Base-by-base conservation (phyloP, 2,888 invertebrate species). In the Disparrhopalites patrizii region DNA sequence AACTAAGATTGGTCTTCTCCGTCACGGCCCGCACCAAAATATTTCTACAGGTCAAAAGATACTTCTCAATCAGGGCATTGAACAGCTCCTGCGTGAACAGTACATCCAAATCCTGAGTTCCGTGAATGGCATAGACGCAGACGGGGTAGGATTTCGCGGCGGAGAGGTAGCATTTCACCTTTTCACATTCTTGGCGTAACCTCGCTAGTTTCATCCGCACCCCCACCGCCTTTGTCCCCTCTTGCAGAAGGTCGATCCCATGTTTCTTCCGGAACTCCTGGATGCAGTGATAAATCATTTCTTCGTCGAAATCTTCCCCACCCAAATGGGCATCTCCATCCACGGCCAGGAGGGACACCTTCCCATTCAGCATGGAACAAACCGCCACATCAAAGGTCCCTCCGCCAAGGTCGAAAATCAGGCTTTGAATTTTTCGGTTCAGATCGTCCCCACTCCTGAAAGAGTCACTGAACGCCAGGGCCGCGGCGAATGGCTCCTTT, bases 401-500 rank as follows among this genome's bases (percentile, higher is more conserved):
- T 0, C 70, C 70, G 3, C 70, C 70, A 3, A 70, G 33, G 43
- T 70, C 70, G 43, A 62, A 70, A 15, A 70, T 51, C 7, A 68
- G 38, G 28, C 20, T 63, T 40, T n/a, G 7, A 25, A n/a, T 40
- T 18, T 54, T 33, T 51, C 60, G 3, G 50, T 20, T 10, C 55
- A 23, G 27, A 18, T 27, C 66, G 43, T n/a, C n/a, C n/a, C n/a
- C n/a, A n/a, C n/a, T n/a, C n/a, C n/a, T n/a, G n/a, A n/a, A n/a
- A n/a, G n/a, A n/a, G 2, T 66, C 38, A 10, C 54, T 54, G 47
- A 68, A 68, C 0, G 66, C 68, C 20, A 68, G 60, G 43, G 91
- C 91, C n/a, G 91, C 92, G 0, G 90, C 90, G 2, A 93, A 93
- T 10, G 93, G 93, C 78, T 94, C 93, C 78, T 93, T 92, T 73